A percentile compares a stretch with the other conserved stretches of the same genome.
phyloP scores from a whole-genome alignment of 2,797 vertebrate genomes.

The Prionace glauca region DNA sequence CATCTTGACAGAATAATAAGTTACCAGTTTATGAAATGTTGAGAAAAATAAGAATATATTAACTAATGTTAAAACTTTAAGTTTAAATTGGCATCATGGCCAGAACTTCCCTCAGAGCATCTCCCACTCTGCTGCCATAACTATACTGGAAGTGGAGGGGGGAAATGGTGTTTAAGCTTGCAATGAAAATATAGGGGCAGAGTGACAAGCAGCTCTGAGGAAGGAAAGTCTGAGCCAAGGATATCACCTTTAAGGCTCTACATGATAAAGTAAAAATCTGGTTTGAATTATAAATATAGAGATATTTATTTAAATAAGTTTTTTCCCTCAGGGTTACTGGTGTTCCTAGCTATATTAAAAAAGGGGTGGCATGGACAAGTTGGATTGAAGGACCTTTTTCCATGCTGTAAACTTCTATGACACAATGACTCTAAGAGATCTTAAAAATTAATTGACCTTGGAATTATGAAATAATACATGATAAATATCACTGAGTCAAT shows the following conservation, averaged over 20 bases:
- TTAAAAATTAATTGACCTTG: background rate
- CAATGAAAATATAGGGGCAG: background rate
- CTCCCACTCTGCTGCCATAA: background rate
- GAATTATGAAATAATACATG: background rate
- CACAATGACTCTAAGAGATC: too few species aligned
- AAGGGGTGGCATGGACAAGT: too few species aligned
- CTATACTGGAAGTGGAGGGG: background rate
- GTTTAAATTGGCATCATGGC: background rate
- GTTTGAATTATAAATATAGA: constrained; percentile 25
- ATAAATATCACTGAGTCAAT: background rate
- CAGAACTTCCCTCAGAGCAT: background rate
- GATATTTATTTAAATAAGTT: background rate
- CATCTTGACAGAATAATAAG: background rate
- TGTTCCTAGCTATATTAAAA: background rate
- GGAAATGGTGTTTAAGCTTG: background rate
- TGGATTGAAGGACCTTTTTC: too few species aligned
- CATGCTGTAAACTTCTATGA: too few species aligned
- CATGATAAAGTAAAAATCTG: background rate
- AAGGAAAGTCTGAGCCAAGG: background rate
- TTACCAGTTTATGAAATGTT: background rate
- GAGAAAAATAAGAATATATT: background rate
- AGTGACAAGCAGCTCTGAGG: background rate
- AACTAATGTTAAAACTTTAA: background rate
- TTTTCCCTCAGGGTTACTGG: background rate
- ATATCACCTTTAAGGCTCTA: background rate